These are phyloP conservation scores for Crotalus adamanteus DNA, from an alignment of 2,797 vertebrate species.

Conservation along the genomic window DNA sequence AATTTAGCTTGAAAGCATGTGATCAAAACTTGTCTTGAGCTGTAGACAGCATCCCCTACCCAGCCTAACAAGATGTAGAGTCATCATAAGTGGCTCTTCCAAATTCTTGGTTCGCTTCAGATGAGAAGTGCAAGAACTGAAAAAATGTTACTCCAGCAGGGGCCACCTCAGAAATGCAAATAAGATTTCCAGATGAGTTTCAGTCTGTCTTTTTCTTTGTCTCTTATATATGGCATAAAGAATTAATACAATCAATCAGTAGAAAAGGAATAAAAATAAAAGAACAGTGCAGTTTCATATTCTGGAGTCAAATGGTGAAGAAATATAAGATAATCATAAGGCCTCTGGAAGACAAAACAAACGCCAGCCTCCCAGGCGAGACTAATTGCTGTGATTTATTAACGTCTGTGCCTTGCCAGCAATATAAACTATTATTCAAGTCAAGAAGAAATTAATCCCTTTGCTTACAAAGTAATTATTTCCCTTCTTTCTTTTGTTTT, in stretches of 20 bases:
- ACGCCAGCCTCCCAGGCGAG: constrained; percentile 4
- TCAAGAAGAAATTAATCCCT: constrained; percentile 31
- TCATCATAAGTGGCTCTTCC: neutral
- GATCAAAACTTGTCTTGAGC: neutral
- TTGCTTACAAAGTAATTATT: constrained; percentile 17
- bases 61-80: neutral
- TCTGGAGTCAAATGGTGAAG: constrained; percentile 30
- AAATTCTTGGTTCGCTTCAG: neutral
- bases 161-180: constrained; percentile 29
- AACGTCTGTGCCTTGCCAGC: constrained; percentile 2
- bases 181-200: constrained; percentile 23
- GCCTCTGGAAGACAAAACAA: constrained; percentile 1
- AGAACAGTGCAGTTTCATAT: neutral
- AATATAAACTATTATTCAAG: neutral
- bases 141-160: neutral
- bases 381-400: constrained; percentile 41
- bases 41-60: neutral
- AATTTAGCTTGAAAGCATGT: constrained; percentile 2
- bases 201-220: neutral
- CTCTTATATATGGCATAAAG: constrained; percentile 32
- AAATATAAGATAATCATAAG: constrained; percentile 25
- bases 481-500: constrained; percentile 25
- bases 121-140: constrained; percentile 26
- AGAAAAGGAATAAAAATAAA: neutral
- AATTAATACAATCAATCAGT: constrained; percentile 35